A percentile compares a stretch with the other conserved stretches of the same genome.
Conservation (phyloP, 1,140 invertebrate species). For the Ceratosolen solmsi region DNA sequence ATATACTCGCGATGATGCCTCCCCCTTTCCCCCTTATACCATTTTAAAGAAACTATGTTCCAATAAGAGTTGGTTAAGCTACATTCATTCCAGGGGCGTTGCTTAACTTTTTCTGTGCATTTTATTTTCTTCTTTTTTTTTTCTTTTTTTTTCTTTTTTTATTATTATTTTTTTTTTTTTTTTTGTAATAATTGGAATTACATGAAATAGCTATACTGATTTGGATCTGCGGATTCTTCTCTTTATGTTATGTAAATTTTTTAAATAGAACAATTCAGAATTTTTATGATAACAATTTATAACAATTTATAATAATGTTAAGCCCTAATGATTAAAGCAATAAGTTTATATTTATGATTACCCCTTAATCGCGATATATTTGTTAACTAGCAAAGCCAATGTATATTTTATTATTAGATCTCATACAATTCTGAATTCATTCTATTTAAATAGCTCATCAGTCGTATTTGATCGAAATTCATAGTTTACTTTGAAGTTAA, state of each 20-base stretch:
- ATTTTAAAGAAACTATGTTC: neutral
- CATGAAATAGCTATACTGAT: neutral
- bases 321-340: neutral
- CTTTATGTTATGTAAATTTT: conserved; percentile 10
- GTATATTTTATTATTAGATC: conserved; percentile 43
- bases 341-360: conserved; percentile 11
- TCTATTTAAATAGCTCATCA: conserved; percentile 35
- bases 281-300: conserved; percentile 28
- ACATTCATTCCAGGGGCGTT: neutral
- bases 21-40: neutral
- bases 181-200: conserved; percentile 21
- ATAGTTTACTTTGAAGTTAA: too few species aligned
- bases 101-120: conserved; percentile 19
- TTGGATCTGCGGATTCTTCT: neutral
- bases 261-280: conserved; percentile 38
- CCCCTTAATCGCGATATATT: neutral
- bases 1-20: neutral
- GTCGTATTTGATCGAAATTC: conserved; percentile 34
- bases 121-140: too few species aligned
- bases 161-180: too few species aligned
- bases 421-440: conserved; percentile 43
- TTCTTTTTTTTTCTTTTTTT: too few species aligned
- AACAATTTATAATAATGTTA: conserved; percentile 1
- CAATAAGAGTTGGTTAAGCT: neutral
- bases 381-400: conserved; percentile 23